Conservation (phyloP, 2,113 vertebrate species). For the Micronisus gabar region DNA sequence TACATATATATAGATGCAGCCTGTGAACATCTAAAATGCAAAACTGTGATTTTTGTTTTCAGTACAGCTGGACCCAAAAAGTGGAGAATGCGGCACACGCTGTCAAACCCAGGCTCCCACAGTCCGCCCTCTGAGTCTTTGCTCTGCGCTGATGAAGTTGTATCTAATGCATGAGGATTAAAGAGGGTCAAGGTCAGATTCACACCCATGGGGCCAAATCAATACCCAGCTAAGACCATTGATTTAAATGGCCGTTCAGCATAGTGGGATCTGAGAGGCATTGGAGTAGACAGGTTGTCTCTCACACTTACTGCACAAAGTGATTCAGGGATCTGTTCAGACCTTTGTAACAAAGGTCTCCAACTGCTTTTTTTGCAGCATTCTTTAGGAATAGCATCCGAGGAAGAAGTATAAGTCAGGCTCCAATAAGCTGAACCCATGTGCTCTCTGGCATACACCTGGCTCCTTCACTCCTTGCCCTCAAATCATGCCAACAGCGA, state of each 20-base stretch:
- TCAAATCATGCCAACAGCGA: neutral
- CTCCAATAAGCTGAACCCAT: neutral
- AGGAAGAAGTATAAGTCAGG: neutral
- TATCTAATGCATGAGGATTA: neutral
- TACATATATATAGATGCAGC: neutral
- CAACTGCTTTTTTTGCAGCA: neutral
- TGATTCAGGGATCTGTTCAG: neutral
- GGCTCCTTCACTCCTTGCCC: neutral
- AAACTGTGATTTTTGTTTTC: neutral
- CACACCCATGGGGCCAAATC: neutral
- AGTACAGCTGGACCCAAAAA: neutral
- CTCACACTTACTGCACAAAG: neutral
- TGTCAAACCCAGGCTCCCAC: neutral
- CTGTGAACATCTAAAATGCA: neutral
- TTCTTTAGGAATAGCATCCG: neutral
- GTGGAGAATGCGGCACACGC: neutral
- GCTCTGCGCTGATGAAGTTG: neutral
- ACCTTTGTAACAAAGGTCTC: neutral
- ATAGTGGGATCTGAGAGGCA: neutral
- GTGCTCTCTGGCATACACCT: neutral
- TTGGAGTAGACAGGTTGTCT: neutral
- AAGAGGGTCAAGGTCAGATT: slow-evolving; percentile 6
- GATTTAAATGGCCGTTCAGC: neutral
- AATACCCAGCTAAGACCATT: neutral
- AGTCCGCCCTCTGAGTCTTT: neutral